Base-by-base conservation (phyloP, 2,797 vertebrate species). In the Hemibagrus guttatus region DNA sequence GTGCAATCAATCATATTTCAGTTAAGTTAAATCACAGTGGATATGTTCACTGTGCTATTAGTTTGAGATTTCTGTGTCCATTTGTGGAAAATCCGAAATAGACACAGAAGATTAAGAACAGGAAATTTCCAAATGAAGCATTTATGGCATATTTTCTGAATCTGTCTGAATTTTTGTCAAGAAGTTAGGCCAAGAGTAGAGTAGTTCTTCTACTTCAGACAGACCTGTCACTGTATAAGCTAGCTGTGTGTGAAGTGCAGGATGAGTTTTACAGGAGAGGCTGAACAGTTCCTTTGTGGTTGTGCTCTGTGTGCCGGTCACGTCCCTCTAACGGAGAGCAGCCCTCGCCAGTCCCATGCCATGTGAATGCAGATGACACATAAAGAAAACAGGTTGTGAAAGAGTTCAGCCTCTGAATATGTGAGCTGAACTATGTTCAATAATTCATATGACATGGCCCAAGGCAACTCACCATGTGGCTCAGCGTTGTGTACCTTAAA, bases 381-480 rank as follows among this genome's bases (percentile, higher is more conserved):
- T 58, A 86, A 61, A 84, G 66, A 78, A 81, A 58, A 64, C 71
- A 83, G 72, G 78, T 56, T 59, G 58, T 46, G 69, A 59, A 66
- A 90, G 76, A 85, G 75, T 39, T 56, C 71, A 71, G 89, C 49
- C 74, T 86, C 85, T 92, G 92, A 93, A 95, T 95, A 94, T 87
- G 86, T 89, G 85, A 85, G 81, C 35, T 85, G 59, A 80, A 80
- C 87, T 87, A 89, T 92, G 91, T 92, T 93, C 92, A 95, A 95
- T 95, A 93, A 95, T 95, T 95, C 89, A 95, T 94, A 87, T 86
- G 82, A 91, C 90, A 92, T 91, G 88, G 91, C 94, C 92, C 88
- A 84, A 88, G 91, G 94, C 91, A 0, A 82, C 61, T 56, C 54
- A 16, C 71, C 68, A 71, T 19, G 78, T 80, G 75, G 85, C 26